phyloP scores from a whole-genome alignment of 1,140 invertebrate genomes.

The Drosophila parvula region DNA sequence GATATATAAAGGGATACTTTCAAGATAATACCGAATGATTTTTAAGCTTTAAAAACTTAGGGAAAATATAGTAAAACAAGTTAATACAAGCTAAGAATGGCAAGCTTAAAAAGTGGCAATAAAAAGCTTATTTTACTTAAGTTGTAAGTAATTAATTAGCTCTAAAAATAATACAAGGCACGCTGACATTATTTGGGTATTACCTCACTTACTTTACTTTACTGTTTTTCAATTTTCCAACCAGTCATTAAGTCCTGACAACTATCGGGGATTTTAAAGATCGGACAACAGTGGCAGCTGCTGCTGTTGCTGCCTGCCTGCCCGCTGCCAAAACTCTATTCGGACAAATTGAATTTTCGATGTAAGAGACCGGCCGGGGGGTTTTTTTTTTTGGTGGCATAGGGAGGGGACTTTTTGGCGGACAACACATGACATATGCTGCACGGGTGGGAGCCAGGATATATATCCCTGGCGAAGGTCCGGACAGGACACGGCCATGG shows the following conservation, averaged over 20 bases:
- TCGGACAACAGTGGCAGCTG: not conserved
- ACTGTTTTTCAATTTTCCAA: not conserved
- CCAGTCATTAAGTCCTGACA: slow-evolving; percentile 1
- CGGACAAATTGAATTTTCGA: slow-evolving; percentile 79
- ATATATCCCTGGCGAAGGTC: not conserved
- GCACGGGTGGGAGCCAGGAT: slow-evolving; percentile 26
- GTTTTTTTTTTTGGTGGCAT: no score
- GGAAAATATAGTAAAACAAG: not conserved
- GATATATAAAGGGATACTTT: no score
- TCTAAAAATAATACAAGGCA: not conserved
- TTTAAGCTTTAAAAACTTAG: not conserved
- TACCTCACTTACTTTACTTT: not conserved
- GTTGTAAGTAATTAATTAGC: not conserved
- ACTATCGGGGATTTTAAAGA: not conserved
- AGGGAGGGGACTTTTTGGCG: not conserved
- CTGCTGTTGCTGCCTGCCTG: slow-evolving; percentile 22
- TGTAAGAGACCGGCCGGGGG: slow-evolving; percentile 40
- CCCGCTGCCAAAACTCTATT: slow-evolving; percentile 65
- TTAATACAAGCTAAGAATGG: not conserved
- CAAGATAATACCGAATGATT: not conserved
- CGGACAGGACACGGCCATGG: slow-evolving; percentile 12
- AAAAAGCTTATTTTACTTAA: not conserved
- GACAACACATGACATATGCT: slow-evolving; percentile 73
- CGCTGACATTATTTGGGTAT: not conserved
- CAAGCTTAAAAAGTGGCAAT: not conserved